Conservation (phyloP, 1,140 invertebrate genomes). For the Heliothis subflexa region DNA sequence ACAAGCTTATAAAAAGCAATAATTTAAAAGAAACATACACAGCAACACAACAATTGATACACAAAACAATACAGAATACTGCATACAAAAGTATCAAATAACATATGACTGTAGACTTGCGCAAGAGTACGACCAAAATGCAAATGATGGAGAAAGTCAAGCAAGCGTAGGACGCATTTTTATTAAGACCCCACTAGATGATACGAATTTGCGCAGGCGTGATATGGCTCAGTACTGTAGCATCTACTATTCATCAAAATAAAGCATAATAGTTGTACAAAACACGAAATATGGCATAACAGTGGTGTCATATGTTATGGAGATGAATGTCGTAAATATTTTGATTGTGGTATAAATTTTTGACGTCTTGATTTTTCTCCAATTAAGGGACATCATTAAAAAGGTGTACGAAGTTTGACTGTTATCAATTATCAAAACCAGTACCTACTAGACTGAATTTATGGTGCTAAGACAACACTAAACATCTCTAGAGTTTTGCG, state of each 20-base stretch:
- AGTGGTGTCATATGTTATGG: neutral
- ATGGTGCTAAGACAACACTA: no score
- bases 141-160: constrained; percentile 63
- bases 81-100: constrained; percentile 34
- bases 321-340: neutral
- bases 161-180: constrained; percentile 61
- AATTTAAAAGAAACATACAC: constrained; percentile 3
- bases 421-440: no score
- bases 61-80: constrained; percentile 27
- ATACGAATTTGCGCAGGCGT: constrained; percentile 49
- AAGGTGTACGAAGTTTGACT: no score
- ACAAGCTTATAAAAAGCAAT: neutral
- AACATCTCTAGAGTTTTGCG: no score
- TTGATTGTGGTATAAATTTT: neutral
- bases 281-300: neutral
- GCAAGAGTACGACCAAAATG: constrained; percentile 57
- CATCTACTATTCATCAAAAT: neutral
- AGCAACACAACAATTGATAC: constrained; percentile 17
- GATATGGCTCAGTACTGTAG: constrained; percentile 19
- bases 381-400: neutral
- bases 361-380: neutral
- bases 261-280: neutral
- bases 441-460: no score
- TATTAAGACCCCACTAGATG: constrained; percentile 49
- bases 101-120: constrained; percentile 42